These are phyloP conservation scores for Sebastolobus alascanus DNA, from an alignment of 2,797 vertebrate genomes.

Conservation along the genomic window DNA sequence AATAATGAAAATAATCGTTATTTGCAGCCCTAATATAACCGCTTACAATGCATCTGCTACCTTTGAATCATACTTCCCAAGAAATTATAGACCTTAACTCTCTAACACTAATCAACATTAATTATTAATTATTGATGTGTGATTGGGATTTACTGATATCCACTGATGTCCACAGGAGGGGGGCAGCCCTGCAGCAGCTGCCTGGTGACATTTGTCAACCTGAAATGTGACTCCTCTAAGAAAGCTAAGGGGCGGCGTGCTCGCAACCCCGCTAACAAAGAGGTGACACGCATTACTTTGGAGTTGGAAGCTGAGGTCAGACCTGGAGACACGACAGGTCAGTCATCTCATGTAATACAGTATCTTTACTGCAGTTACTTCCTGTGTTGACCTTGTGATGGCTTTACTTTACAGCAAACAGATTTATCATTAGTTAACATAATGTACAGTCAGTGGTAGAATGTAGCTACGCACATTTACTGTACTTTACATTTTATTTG, in stretches of 20 bases:
- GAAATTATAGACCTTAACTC: not conserved
- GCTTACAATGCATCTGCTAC: not conserved
- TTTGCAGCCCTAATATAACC: not conserved
- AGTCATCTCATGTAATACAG: not conserved
- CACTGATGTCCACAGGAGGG: conserved; percentile 76
- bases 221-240: conserved; percentile 97
- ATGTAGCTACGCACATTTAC: not conserved
- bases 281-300: conserved; percentile 94
- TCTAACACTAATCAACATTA: not conserved
- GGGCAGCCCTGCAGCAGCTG: conserved; percentile 93
- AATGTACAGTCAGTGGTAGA: not conserved
- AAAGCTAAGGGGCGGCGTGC: conserved; percentile 91
- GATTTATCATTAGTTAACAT: not conserved
- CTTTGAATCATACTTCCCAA: not conserved
- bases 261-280: conserved; percentile 92
- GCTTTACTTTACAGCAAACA: not conserved
- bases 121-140: not conserved
- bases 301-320: conserved; percentile 97
- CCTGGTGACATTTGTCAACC: conserved; percentile 95
- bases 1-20: not conserved
- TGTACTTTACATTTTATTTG: not conserved
- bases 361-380: not conserved
- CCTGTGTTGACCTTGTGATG: not conserved
- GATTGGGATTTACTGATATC: not conserved
- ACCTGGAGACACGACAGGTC: conserved; percentile 94